Evolutionary conservation across 1,140 invertebrate species (phyloP), one percentile per base, ranked within the genome.

Genomic region (Parasteatoda tepidariorum): DNA sequence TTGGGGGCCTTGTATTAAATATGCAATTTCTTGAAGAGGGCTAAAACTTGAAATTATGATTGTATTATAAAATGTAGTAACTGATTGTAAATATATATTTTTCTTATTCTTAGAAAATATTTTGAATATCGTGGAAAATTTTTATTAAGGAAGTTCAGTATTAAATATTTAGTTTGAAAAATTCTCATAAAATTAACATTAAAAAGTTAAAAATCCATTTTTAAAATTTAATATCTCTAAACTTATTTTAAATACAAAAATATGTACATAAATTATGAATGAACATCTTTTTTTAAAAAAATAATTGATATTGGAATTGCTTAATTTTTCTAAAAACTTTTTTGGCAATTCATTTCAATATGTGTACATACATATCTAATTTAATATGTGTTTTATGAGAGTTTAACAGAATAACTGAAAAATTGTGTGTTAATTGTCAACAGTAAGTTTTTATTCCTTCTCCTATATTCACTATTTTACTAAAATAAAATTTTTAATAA

Each of bases 401-500:
- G 41, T 48, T 48, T 48, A 48, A 9, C 18, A 9, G 7, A 48
- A 48, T 7, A 48, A 48, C 18, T 9, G 41, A 18, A n/a, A n/a
- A n/a, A n/a, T 73, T 73, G 59, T 73, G 33, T 33, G 9, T 48
- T 22, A 73, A 73, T 57, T 41, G 48, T n/a, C 57, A 57, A 31
- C 24, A 30, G 33, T 71, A n/a, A n/a, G 28, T 34, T 59, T 67
- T 73, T 57, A 73, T 73, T 73, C 61, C 24, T 30, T 71, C 26
- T 34, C 61, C 61, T 57, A 73, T 11, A 75, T 61, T 28, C 26
- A 75, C 61, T n/a, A n/a, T n/a, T n/a, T n/a, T n/a, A n/a, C n/a
- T n/a, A n/a, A n/a, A n/a, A n/a, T n/a, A n/a, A n/a, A n/a, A n/a
- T n/a, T n/a, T n/a, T n/a, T n/a, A n/a, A 22, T 30, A 67, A 55